Evolutionary conservation across 2,113 vertebrate genomes (phyloP).

Genomic region (Craseonycteris thonglongyai): DNA sequence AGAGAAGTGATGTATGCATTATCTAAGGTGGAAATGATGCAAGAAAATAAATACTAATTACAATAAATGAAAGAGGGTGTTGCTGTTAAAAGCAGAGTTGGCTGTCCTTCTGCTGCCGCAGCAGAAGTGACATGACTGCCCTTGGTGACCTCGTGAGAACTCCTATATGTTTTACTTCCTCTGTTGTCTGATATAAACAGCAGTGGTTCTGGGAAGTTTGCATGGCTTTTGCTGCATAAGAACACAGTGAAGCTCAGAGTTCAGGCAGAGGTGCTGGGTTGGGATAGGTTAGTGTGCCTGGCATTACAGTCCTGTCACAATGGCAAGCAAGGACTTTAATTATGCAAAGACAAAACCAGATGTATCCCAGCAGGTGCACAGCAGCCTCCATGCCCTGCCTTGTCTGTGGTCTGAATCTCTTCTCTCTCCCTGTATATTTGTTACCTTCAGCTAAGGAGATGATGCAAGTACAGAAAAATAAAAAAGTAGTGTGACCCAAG

Average conservation of each 20-base stretch:
- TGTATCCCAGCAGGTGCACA: neutral
- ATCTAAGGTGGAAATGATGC: neutral
- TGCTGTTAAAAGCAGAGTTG: slow-evolving; percentile 50
- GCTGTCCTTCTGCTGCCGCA: slow-evolving; percentile 45
- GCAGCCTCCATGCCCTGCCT: neutral
- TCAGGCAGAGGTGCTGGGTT: neutral
- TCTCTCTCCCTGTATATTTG: neutral
- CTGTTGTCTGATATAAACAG: neutral
- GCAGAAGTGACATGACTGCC: neutral
- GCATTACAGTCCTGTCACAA: neutral
- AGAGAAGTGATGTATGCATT: neutral
- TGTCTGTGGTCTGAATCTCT: neutral
- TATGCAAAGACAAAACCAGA: neutral
- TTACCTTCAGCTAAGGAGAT: neutral
- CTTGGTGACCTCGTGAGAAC: slow-evolving; percentile 7
- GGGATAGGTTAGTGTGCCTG: neutral
- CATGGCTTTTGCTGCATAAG: neutral
- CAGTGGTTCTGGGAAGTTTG: neutral
- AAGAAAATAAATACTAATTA: neutral
- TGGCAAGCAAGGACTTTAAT: neutral
- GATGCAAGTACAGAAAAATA: neutral
- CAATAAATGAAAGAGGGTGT: slow-evolving; percentile 25
- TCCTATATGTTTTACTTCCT: neutral
- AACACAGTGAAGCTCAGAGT: neutral
- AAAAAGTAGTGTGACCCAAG: neutral